phyloP scores from a whole-genome alignment of 2,113 vertebrate species.

The Siniperca chuatsi region DNA sequence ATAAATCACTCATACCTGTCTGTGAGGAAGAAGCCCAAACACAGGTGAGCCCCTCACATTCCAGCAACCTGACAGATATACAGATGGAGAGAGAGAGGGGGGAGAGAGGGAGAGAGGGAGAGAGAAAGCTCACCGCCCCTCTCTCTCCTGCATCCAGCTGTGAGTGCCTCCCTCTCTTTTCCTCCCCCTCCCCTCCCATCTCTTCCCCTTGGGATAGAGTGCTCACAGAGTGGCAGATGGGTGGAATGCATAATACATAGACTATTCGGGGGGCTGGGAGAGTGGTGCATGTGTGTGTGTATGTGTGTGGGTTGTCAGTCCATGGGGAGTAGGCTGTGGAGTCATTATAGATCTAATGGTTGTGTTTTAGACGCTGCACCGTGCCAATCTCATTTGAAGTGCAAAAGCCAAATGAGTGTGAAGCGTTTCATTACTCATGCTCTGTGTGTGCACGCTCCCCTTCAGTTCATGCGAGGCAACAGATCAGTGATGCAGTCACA shows the following conservation, averaged over 20 bases:
- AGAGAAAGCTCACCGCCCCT: slow-evolving; percentile 13
- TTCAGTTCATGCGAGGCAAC: slow-evolving; percentile 60
- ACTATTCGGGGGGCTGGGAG: slow-evolving; percentile 73
- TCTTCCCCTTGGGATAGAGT: slow-evolving; percentile 78
- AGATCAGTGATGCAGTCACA: slow-evolving; percentile 74
- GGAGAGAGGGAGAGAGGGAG: slow-evolving; percentile 8
- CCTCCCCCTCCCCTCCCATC: slow-evolving; percentile 63
- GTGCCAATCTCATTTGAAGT: slow-evolving; percentile 83
- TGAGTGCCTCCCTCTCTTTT: slow-evolving; percentile 65
- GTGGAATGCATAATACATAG: slow-evolving; percentile 88
- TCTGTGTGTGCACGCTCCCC: slow-evolving; percentile 52
- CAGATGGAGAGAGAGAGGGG: slow-evolving; percentile 45
- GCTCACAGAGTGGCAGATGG: slow-evolving; percentile 85
- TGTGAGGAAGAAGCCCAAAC: slow-evolving; percentile 67
- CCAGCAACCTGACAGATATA: slow-evolving; percentile 73
- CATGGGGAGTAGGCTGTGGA: slow-evolving; percentile 76
- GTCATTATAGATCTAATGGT: slow-evolving; percentile 88
- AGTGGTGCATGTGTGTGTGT: slow-evolving; percentile 37
- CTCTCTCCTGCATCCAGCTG: slow-evolving; percentile 68
- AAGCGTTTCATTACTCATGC: slow-evolving; percentile 82
- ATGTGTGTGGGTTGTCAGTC: slow-evolving; percentile 60
- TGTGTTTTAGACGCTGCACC: slow-evolving; percentile 80
- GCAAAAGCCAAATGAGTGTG: slow-evolving; percentile 81
- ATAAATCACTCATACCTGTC: slow-evolving; percentile 81
- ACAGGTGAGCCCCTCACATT: slow-evolving; percentile 80